phyloP scores from a whole-genome alignment of 2,888 invertebrate genomes.

The Melinaea menophilus region DNA sequence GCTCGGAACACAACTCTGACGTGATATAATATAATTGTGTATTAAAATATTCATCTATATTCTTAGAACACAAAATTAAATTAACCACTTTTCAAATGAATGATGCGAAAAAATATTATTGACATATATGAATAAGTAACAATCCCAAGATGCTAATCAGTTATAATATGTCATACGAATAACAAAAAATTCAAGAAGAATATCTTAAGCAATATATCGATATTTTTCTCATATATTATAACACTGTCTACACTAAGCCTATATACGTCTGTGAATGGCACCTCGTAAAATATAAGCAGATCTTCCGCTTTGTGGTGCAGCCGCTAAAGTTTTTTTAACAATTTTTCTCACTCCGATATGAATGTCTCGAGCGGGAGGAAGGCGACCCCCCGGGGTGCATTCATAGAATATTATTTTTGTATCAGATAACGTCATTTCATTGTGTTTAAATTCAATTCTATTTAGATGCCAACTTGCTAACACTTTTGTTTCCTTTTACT shows the following conservation, averaged over 20 bases:
- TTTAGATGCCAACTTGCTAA: background rate
- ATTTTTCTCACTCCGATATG: slow-evolving; percentile 17
- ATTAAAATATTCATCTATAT: background rate
- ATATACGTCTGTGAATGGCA: slow-evolving; percentile 18
- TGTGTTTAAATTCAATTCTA: slow-evolving; percentile 1
- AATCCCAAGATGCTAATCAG: no score
- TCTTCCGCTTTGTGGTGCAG: slow-evolving; percentile 24
- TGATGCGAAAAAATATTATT: no score
- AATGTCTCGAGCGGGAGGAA: slow-evolving; percentile 9
- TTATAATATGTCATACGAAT: background rate
- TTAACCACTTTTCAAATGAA: no score
- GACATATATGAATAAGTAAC: no score
- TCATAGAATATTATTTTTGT: background rate
- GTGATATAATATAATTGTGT: background rate
- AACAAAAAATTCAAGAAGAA: background rate
- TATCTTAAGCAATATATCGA: background rate
- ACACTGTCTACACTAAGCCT: slow-evolving; percentile 15
- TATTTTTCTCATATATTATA: background rate
- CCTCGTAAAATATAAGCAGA: slow-evolving; percentile 26
- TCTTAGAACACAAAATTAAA: background rate
- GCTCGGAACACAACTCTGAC: slow-evolving; percentile 5
- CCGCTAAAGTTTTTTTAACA: slow-evolving; percentile 22
- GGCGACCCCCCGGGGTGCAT: background rate
- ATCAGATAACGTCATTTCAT: background rate
- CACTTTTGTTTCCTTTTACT: background rate